Evolutionary conservation across 2,888 invertebrate genomes (phyloP).

Genomic region (Eumacrocentrus americanus): DNA sequence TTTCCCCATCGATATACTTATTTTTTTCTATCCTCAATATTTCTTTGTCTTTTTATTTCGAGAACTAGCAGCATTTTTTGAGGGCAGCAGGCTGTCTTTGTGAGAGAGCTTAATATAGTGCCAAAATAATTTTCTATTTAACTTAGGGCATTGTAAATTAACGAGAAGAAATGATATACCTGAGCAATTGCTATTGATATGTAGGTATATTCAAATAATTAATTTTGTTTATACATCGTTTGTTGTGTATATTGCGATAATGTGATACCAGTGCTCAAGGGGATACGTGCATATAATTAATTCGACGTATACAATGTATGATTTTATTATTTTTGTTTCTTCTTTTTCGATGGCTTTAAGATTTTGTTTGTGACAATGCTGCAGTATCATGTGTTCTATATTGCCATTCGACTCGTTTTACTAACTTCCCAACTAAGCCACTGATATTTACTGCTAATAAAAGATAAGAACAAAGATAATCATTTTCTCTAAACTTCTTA

Average conservation of each 20-base stretch:
- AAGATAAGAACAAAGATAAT: background rate
- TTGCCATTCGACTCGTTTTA: background rate
- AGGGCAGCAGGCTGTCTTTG: slow-evolving; percentile 47
- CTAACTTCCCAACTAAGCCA: background rate
- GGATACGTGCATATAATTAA: background rate
- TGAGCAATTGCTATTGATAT: background rate
- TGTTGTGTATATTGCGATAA: background rate
- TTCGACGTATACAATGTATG: background rate
- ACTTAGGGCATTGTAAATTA: background rate
- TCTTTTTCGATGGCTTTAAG: too few species aligned
- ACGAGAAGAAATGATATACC: background rate
- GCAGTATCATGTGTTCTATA: background rate
- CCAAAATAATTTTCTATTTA: slow-evolving; percentile 31
- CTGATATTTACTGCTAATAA: background rate
- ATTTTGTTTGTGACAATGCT: background rate
- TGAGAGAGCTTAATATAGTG: slow-evolving; percentile 31
- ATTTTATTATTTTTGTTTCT: background rate
- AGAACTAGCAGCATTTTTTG: slow-evolving; percentile 27
- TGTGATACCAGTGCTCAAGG: background rate
- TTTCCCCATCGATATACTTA: background rate
- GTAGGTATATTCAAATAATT: background rate
- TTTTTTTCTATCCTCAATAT: slow-evolving; percentile 15
- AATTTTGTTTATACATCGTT: background rate
- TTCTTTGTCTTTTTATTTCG: slow-evolving; percentile 22
- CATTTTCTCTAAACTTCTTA: background rate